A percentile compares a stretch with the other conserved stretches of the same genome.
These are phyloP conservation scores for Volucella inanis DNA, from an alignment of 2,888 invertebrate species.

Conservation along the genomic window DNA sequence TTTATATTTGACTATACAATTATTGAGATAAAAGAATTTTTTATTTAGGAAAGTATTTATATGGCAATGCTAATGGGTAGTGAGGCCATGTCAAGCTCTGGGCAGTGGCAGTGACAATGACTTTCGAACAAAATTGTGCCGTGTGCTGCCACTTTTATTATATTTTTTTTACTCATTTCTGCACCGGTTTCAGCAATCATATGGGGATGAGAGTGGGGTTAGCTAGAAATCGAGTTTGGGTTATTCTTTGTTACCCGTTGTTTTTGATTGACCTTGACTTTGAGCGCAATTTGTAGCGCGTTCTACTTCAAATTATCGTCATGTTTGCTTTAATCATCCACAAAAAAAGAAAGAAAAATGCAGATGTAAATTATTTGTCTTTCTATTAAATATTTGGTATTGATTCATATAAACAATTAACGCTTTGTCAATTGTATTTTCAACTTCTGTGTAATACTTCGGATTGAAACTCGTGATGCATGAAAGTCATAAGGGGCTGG, in stretches of 20 bases:
- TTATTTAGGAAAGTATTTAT: background rate
- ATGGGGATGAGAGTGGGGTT: background rate
- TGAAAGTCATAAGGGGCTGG: background rate
- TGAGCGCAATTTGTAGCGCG: slow-evolving; percentile 8
- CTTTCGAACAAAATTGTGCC: background rate
- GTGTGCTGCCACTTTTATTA: slow-evolving; percentile 7
- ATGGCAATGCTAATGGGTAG: slow-evolving; percentile 17
- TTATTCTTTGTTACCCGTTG: background rate
- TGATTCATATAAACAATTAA: too few relatives aligned
- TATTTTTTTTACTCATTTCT: slow-evolving; percentile 2
- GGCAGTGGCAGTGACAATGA: slow-evolving; percentile 2
- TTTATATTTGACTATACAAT: too few relatives aligned
- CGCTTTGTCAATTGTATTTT: too few relatives aligned
- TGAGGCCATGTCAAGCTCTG: slow-evolving; percentile 22
- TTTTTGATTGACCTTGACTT: slow-evolving; percentile 45
- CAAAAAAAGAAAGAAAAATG: too few relatives aligned
- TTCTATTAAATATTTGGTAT: too few relatives aligned
- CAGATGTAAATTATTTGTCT: too few relatives aligned
- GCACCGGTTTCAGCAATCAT: background rate
- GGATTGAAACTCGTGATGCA: slow-evolving; percentile 11
- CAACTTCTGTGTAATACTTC: too few relatives aligned
- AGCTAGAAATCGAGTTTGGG: background rate
- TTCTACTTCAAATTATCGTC: background rate
- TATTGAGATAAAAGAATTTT: background rate
- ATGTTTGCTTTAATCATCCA: background rate